Base-by-base conservation (phyloP, 1,140 invertebrate genomes). In the Drosophila nasuta region DNA sequence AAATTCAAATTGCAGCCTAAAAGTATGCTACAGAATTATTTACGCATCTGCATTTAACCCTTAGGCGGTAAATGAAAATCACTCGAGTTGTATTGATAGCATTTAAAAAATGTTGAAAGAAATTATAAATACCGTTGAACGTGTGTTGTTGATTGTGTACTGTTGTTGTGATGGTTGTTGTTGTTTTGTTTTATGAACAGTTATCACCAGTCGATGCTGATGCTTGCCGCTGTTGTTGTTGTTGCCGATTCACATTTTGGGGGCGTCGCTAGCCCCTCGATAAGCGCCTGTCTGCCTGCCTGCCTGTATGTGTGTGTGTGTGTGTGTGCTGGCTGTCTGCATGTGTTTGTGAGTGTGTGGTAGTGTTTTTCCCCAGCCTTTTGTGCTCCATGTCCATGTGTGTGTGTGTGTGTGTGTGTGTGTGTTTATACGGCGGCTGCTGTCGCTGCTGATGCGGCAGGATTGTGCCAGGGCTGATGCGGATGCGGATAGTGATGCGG, bases 401-500 rank as follows among this genome's bases (percentile, higher is more conserved):
- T 10, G 4, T 8, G 58, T 11, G 38, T 67, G 41, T 20, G 1
- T 33, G 6, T 10, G 4, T 8, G 58, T 11, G 38, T 67, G 41
- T 35, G 1, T 57, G 1, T 57, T 75, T 91, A 92, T 76, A 92
- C 91, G 52, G 91, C 92, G 54, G 91, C 82, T 58, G 92, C 91
- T 10, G 91, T 91, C 49, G 91, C 86, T 80, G 89, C 81, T 65
- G 91, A 77, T 28, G 77, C 81, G 57, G 81, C 82, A 25, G 92
- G 91, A 92, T 92, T 92, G 79, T 92, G 92, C 92, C 92, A 92
- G 20, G 91, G 91, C 78, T 92, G 92, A 41, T 92, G 91, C 17
- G 90, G 90, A 87, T 92, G 91, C 63, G 91, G 77, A 69, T 92
- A 91, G 65, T 87, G 88, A 69, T 92, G 91, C 52, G 91, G 91